Evolutionary conservation across 2,113 vertebrate genomes (phyloP).

Genomic region (Amphiprion ocellaris): DNA sequence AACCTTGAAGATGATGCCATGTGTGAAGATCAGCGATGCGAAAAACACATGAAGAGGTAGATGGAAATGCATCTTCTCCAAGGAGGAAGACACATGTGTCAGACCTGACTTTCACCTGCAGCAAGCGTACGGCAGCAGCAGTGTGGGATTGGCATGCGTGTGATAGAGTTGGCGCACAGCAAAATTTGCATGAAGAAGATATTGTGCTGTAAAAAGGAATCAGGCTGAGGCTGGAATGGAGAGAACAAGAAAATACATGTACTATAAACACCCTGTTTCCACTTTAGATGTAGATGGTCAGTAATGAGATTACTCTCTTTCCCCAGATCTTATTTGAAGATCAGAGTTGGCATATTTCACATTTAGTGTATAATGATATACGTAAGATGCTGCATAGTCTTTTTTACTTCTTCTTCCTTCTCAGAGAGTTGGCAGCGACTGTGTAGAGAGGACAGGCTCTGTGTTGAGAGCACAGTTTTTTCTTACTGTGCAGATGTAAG

Average conservation of each 20-base stretch:
- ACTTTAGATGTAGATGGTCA: background rate
- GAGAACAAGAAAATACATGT: background rate
- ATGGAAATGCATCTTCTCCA: constrained; percentile 33
- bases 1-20: constrained; percentile 59
- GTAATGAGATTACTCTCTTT: constrained; percentile 1
- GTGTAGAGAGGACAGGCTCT: background rate
- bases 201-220: background rate
- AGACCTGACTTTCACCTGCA: constrained; percentile 34
- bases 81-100: constrained; percentile 36
- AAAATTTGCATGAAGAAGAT: constrained; percentile 20
- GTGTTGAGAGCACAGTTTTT: background rate
- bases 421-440: background rate
- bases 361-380: background rate
- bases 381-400: background rate
- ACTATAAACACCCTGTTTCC: background rate
- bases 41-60: constrained; percentile 36
- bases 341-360: background rate
- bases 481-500: background rate
- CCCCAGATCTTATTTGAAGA: background rate
- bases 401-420: background rate
- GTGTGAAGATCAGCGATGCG: constrained; percentile 56
- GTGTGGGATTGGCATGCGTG: background rate
- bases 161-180: background rate
- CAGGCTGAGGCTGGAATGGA: background rate
- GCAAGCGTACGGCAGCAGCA: constrained; percentile 13